Percentiles rank a stretch among this genome's conserved stretches.
Evolutionary conservation across 2,797 vertebrate genomes (phyloP).

Genomic region (Oreonectes daqikongensis): DNA sequence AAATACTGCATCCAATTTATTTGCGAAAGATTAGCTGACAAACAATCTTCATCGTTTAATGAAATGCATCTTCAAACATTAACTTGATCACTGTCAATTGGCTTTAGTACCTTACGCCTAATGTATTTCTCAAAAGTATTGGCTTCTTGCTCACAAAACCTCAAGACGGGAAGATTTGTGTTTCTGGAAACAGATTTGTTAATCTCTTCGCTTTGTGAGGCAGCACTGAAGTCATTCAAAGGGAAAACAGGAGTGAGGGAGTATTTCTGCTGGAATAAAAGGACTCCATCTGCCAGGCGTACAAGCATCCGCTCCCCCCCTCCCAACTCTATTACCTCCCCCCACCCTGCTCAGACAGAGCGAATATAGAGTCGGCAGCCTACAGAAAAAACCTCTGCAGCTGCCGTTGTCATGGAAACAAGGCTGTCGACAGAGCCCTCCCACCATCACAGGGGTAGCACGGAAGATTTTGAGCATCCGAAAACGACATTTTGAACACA

Average conservation of each 20-base stretch:
- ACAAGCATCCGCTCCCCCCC: slow-evolving; percentile 14
- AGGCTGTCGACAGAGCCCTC: slow-evolving; percentile 48
- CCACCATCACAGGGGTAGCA: slow-evolving; percentile 36
- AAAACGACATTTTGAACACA: slow-evolving; percentile 30
- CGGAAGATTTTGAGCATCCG: slow-evolving; percentile 47
- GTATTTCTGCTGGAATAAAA: slow-evolving; percentile 56
- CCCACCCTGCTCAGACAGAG: slow-evolving; percentile 29
- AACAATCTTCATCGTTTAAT: background rate
- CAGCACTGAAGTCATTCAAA: slow-evolving; percentile 43
- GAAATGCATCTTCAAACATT: background rate
- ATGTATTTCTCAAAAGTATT: background rate
- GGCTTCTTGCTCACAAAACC: background rate
- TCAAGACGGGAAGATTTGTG: background rate
- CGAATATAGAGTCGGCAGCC: slow-evolving; percentile 43
- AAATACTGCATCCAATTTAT: slow-evolving; percentile 10
- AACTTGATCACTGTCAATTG: background rate
- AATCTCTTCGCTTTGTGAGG: slow-evolving; percentile 45
- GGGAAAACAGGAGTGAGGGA: slow-evolving; percentile 14
- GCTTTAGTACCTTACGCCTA: background rate
- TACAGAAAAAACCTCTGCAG: slow-evolving; percentile 52
- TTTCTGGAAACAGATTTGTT: slow-evolving; percentile 31
- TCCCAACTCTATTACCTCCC: slow-evolving; percentile 1
- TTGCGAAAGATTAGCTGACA: slow-evolving; percentile 30
- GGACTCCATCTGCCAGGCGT: slow-evolving; percentile 57
- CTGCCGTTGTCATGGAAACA: slow-evolving; percentile 63